phyloP scores from a whole-genome alignment of 2,888 invertebrate genomes.

The Serripes groenlandicus region DNA sequence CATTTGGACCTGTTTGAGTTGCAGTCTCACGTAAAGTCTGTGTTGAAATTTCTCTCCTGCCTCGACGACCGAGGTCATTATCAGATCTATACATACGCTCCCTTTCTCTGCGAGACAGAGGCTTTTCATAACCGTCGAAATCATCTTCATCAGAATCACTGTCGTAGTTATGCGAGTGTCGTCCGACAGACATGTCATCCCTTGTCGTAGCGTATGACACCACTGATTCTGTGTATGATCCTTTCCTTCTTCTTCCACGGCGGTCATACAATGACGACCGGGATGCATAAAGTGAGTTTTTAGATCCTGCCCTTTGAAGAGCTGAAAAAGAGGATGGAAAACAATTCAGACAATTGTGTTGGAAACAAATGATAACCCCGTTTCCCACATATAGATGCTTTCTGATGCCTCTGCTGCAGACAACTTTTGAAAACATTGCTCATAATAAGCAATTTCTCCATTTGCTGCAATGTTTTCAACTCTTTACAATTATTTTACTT shows the following conservation, averaged over 20 bases:
- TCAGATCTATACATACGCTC: constrained; percentile 76
- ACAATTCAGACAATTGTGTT: too few relatives aligned
- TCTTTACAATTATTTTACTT: too few relatives aligned
- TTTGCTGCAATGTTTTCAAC: too few relatives aligned
- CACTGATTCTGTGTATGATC: constrained; percentile 73
- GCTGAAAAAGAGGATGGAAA: constrained; percentile 70
- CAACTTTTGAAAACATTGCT: too few relatives aligned
- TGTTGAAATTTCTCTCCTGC: constrained; percentile 68
- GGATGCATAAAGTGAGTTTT: constrained; percentile 80
- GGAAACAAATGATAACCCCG: too few relatives aligned
- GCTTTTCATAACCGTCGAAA: constrained; percentile 72
- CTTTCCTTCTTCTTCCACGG: constrained; percentile 66
- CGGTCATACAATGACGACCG: constrained; percentile 80
- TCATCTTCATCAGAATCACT: constrained; percentile 65
- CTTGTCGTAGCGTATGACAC: constrained; percentile 68
- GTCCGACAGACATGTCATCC: constrained; percentile 78
- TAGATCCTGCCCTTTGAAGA: constrained; percentile 76
- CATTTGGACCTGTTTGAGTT: constrained; percentile 76
- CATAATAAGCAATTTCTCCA: too few relatives aligned
- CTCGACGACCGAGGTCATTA: constrained; percentile 74
- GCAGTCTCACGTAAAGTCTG: constrained; percentile 79
- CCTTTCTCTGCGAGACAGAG: constrained; percentile 71
- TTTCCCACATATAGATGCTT: too few relatives aligned
- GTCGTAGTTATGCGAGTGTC: constrained; percentile 59
- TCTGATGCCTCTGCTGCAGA: too few relatives aligned